Base-by-base conservation (phyloP, 2,113 vertebrate genomes). In the Cyrtonyx montezumae region DNA sequence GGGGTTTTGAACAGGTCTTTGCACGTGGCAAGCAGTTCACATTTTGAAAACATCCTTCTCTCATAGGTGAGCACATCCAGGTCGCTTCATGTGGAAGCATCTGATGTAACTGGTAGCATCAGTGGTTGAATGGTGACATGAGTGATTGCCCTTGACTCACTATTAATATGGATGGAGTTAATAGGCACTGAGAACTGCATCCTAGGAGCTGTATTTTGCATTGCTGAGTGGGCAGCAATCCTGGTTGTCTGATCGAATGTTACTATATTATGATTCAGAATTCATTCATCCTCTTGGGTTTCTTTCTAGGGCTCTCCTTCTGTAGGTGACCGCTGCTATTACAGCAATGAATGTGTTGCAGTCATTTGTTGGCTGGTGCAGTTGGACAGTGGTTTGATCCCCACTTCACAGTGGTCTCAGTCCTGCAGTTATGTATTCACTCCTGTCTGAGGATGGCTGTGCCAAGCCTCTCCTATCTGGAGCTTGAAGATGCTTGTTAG, bases 231-330 rank as follows among this genome's bases (percentile, higher is more conserved):
- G 89, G 93, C 71, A 87, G 87, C 79, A 67, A 8, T 40, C 40
- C 65, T 61, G 40, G 55, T 95, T 58, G 65, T 66, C 61, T 91
- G 46, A 79, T 13, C 51, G 68, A 74, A 45, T 68, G 43, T 83
- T 10, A 3, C 71, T 48, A 2, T 36, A 40, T 63, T 12, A 1
- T 3, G 20, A 22, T 63, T 93, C 79, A 71, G 76, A 94, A 93
- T 88, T 87, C 79, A 71, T 86, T 94, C 82, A 83, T 87, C 61
- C 59, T 55, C 11, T 48, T 63, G 43, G 6, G 18, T 88, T 96
- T 51, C 84, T 89, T 81, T 91, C 75, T 87, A n/a, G 59, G 42
- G 71, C 74, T 92, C 91, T 73, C 71, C 45, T 59, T 75, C 87
- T 95, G 81, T 79, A 76, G 91, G 62, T 56, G 78, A 36, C 26